These are phyloP conservation scores for Phalacrocorax pelagicus DNA, from an alignment of 2,113 vertebrate species.

Conservation along the genomic window DNA sequence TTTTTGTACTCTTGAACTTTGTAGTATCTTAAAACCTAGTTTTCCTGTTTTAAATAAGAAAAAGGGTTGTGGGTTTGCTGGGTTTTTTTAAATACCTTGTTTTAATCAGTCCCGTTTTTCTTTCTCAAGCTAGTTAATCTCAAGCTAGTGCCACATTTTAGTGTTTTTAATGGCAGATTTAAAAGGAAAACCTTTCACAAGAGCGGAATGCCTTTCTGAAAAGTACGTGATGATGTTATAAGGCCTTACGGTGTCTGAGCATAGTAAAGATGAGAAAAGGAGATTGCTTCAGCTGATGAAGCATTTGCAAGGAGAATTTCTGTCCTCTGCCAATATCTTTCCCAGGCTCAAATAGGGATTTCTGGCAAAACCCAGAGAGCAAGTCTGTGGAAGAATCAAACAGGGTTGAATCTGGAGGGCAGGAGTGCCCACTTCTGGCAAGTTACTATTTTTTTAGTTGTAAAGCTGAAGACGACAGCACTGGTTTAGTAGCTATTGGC, in stretches of 20 bases:
- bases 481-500: background rate
- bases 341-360: background rate
- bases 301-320: background rate
- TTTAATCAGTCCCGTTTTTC: background rate
- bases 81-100: background rate
- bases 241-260: background rate
- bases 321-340: background rate
- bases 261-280: background rate
- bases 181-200: background rate
- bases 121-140: background rate
- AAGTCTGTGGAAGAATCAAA: background rate
- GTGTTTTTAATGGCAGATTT: background rate
- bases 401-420: background rate
- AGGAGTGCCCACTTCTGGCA: background rate
- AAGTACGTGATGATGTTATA: background rate
- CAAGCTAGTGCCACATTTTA: background rate
- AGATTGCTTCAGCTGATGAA: background rate
- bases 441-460: background rate
- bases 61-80: background rate
- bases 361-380: background rate
- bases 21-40: background rate
- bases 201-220: background rate
- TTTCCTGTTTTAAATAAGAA: slow-evolving; percentile 20
- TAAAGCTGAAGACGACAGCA: background rate
- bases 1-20: slow-evolving; percentile 47